Percentiles rank a stretch among this genome's conserved stretches.
Conservation (phyloP, 2,888 invertebrate genomes). For the Eupithecia tripunctaria region DNA sequence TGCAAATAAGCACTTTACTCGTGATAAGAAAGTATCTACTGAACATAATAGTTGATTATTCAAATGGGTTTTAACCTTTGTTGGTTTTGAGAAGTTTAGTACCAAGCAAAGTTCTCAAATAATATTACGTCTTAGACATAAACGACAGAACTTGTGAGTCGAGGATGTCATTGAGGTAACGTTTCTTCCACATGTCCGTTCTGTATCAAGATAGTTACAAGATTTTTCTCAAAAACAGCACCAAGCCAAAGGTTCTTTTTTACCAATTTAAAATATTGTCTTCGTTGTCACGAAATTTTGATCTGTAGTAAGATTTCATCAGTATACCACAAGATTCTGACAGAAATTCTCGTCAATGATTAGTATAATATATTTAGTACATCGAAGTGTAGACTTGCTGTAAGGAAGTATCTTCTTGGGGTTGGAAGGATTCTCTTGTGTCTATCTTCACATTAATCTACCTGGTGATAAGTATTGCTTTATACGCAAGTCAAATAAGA, state of each 20-base stretch:
- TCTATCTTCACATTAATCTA: slow-evolving; percentile 9
- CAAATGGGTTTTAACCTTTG: slow-evolving; percentile 33
- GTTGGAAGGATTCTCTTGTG: slow-evolving; percentile 7
- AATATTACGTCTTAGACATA: slow-evolving; percentile 35
- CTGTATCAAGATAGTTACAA: slow-evolving; percentile 11
- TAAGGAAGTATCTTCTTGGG: not conserved
- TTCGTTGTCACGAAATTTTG: not conserved
- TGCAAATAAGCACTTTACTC: slow-evolving; percentile 42
- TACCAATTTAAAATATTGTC: not conserved
- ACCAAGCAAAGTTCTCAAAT: slow-evolving; percentile 27
- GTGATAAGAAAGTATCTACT: slow-evolving; percentile 34
- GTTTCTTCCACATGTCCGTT: slow-evolving; percentile 27
- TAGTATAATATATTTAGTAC: slow-evolving; percentile 3
- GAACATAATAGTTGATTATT: slow-evolving; percentile 33
- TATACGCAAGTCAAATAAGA: slow-evolving; percentile 8
- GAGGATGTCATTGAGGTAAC: slow-evolving; percentile 48
- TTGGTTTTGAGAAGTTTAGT: slow-evolving; percentile 32
- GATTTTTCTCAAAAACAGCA: not conserved
- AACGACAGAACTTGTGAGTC: slow-evolving; percentile 52
- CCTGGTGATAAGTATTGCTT: slow-evolving; percentile 13
- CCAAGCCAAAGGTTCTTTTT: not conserved
- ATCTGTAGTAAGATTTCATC: not conserved
- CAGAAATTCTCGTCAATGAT: not conserved
- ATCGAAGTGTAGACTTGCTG: slow-evolving; percentile 12
- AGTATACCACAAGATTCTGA: not conserved